These are phyloP conservation scores for Lithophane socia DNA, from an alignment of 2,888 invertebrate genomes.

Conservation along the genomic window DNA sequence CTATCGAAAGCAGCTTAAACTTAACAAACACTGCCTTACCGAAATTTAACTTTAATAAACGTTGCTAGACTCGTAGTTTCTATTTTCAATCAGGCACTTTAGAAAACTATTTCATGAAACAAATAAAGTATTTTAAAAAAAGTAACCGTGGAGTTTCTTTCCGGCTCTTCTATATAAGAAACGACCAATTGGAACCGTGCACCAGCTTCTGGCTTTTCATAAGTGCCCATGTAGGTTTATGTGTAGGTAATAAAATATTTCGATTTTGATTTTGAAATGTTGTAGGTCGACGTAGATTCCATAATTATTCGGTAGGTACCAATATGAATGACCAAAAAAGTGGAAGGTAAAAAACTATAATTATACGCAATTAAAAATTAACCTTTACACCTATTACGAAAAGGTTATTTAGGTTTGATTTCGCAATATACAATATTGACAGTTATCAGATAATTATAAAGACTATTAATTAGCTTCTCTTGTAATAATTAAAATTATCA, in stretches of 20 bases:
- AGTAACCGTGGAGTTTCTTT: too few relatives aligned
- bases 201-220: too few relatives aligned
- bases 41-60: slow-evolving; percentile 14
- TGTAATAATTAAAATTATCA: slow-evolving; percentile 15
- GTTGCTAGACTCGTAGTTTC: not conserved
- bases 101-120: too few relatives aligned
- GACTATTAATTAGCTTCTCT: slow-evolving; percentile 15
- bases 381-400: not conserved
- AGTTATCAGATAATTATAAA: slow-evolving; percentile 22
- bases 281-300: too few relatives aligned
- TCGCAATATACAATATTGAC: not conserved
- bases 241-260: too few relatives aligned
- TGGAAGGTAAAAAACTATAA: not conserved
- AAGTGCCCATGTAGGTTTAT: too few relatives aligned
- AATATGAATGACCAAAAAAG: not conserved
- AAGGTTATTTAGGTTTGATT: slow-evolving; percentile 1
- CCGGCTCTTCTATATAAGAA: too few relatives aligned
- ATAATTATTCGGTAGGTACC: too few relatives aligned
- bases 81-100: slow-evolving; percentile 21
- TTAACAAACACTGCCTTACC: not conserved
- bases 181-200: too few relatives aligned
- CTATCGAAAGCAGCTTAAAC: not conserved
- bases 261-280: too few relatives aligned
- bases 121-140: too few relatives aligned
- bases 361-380: not conserved